phyloP scores from a whole-genome alignment of 2,888 invertebrate genomes.

The Oegoconia quadripuncta region DNA sequence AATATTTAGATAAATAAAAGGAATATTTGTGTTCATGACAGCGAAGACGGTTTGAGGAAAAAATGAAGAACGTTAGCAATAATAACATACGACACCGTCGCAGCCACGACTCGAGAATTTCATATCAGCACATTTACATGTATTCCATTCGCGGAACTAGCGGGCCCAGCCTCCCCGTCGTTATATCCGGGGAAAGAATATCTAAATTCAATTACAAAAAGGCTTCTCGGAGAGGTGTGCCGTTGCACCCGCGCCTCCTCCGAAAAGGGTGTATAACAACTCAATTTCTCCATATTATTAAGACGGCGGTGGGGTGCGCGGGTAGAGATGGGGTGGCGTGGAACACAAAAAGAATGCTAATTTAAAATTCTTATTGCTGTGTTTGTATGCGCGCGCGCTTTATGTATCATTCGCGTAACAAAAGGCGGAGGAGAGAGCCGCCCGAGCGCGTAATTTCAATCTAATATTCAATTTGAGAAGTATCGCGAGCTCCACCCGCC shows the following conservation, averaged over 20 bases:
- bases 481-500: conserved; percentile 58
- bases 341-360: conserved; percentile 78
- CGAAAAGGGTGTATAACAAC: conserved; percentile 75
- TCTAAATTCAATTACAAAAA: conserved; percentile 79
- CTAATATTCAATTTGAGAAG: conserved; percentile 77
- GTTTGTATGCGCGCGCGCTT: conserved; percentile 76
- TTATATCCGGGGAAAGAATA: conserved; percentile 71
- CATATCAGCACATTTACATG: conserved; percentile 61
- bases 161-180: conserved; percentile 55
- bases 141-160: conserved; percentile 58
- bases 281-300: conserved; percentile 78
- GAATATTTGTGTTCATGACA: neutral
- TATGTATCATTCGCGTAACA: conserved; percentile 74
- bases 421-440: conserved; percentile 67
- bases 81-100: conserved; percentile 44
- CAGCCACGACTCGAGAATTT: conserved; percentile 55
- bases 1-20: too few relatives aligned
- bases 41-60: neutral
- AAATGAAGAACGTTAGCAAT: conserved; percentile 35
- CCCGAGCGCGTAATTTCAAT: conserved; percentile 76
- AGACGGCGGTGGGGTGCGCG: conserved; percentile 64
- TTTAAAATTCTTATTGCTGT: conserved; percentile 77
- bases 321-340: conserved; percentile 59
- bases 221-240: conserved; percentile 71
- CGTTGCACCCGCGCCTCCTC: conserved; percentile 73